Evolutionary conservation across 2,797 vertebrate genomes (phyloP).

Genomic region (Coilia nasus): DNA sequence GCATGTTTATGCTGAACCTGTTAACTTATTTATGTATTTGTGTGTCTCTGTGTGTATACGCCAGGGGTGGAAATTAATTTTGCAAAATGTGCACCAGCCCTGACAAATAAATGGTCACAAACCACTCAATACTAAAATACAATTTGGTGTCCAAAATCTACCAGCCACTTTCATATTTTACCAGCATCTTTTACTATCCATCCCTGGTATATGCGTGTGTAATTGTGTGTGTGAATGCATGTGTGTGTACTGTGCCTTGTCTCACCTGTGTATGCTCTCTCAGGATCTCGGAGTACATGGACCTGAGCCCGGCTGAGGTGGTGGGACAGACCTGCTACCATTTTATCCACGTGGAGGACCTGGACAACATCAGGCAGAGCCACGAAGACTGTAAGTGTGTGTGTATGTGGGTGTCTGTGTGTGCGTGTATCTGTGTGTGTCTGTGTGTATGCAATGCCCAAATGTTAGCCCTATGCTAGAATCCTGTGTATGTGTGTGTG

Average conservation of each 20-base stretch:
- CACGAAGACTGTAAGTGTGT: constrained; percentile 82
- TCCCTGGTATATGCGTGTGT: no score
- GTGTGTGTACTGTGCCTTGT: neutral
- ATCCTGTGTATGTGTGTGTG: neutral
- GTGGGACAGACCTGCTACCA: constrained; percentile 89
- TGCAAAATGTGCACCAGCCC: no score
- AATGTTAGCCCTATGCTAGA: neutral
- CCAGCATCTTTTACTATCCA: no score
- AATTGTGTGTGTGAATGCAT: neutral
- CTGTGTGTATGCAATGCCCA: neutral
- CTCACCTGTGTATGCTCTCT: neutral
- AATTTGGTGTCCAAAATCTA: no score
- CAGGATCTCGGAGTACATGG: constrained; percentile 92
- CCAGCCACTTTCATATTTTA: no score
- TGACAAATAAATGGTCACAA: no score
- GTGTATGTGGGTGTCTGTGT: constrained; percentile 23
- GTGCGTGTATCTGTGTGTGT: neutral
- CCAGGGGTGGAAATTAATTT: no score
- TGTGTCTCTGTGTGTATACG: no score
- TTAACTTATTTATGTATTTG: no score
- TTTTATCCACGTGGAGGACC: constrained; percentile 86
- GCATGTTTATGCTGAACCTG: no score
- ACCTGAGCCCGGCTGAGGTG: constrained; percentile 85
- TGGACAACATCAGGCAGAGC: constrained; percentile 84
- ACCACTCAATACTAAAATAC: no score